Evolutionary conservation across 2,797 vertebrate genomes (phyloP), one percentile per base, ranked within the genome.

Genomic region (Amphiprion clarkii): DNA sequence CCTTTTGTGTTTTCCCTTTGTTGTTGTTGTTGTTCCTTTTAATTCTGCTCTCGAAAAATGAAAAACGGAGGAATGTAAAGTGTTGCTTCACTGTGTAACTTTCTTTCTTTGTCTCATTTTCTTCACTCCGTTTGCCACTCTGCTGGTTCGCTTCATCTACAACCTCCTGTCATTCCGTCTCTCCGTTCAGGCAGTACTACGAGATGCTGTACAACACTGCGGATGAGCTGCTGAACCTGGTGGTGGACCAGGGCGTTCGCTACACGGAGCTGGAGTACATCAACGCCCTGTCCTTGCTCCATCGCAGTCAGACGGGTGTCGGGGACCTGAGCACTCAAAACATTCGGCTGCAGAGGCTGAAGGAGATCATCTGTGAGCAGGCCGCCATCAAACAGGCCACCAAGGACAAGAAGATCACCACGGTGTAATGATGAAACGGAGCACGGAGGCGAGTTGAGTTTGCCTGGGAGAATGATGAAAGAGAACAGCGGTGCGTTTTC

Each of bases 331-430:
- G 95, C 80, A 97, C 96, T 14, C 98, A 99, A 89, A 99, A 98
- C 94, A 95, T 85, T 86, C 93, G 98, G 44, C 93, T 99, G 78
- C 98, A 99, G 94, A 89, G 98, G 56, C 94, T 99, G 84, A 99
- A 99, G 87, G 98, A 99, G 95, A 99, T 99, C 93, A 96, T 99
- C 90, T 99, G 98, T 0, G 98, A 99, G 90, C 98, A 99, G 90
- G 98, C 98, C 0, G 98, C 97, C 82, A 99, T 99, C 92, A 99
- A 99, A 76, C 98, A 99, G 87, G 98, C 98, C 92, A 97, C 96
- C 91, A 99, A 99, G 90, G 98, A 99, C 93, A 99, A 99, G 95
- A 99, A 99, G 78, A 99, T 99, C 93, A 99, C 98, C 29, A 99
- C 98, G 0, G 98, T 99, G 70, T 99, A 76, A 89, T 2, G 36